Percentiles rank a stretch among this genome's conserved stretches.
Evolutionary conservation across 2,797 vertebrate species (phyloP).

Genomic region (Tokudaia muenninki): DNA sequence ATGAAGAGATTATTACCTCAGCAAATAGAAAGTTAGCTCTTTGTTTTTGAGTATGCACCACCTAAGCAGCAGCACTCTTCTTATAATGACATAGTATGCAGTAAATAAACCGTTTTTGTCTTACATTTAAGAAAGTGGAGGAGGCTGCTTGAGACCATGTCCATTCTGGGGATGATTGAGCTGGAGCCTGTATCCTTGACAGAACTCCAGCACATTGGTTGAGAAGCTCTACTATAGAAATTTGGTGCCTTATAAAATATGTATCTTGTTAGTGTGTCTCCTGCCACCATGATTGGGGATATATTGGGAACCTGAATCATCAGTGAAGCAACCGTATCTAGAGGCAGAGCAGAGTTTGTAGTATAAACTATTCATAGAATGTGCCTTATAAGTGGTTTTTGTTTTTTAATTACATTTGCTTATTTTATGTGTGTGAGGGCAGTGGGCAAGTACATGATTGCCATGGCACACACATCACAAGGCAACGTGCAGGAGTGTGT

Average conservation of each 20-base stretch:
- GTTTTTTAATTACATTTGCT: background rate
- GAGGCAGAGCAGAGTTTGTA: conserved; percentile 37
- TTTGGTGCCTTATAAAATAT: conserved; percentile 19
- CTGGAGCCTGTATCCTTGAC: background rate
- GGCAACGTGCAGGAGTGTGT: background rate
- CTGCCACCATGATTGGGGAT: background rate
- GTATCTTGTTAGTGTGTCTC: background rate
- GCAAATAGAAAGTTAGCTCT: background rate
- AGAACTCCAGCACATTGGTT: background rate
- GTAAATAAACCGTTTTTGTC: background rate
- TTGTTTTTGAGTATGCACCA: conserved; percentile 16
- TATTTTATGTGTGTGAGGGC: background rate
- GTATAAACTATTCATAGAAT: conserved; percentile 55
- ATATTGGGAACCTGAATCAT: conserved; percentile 17
- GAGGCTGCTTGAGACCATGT: background rate
- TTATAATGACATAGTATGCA: background rate
- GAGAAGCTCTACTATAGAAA: conserved; percentile 1
- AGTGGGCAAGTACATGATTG: background rate
- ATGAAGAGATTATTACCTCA: background rate
- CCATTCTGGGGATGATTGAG: background rate
- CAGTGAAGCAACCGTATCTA: background rate
- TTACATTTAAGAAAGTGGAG: background rate
- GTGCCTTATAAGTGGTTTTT: background rate
- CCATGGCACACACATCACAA: background rate
- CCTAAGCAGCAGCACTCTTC: background rate